These are phyloP conservation scores for Monopterus albus DNA, from an alignment of 2,113 vertebrate species.

Conservation along the genomic window DNA sequence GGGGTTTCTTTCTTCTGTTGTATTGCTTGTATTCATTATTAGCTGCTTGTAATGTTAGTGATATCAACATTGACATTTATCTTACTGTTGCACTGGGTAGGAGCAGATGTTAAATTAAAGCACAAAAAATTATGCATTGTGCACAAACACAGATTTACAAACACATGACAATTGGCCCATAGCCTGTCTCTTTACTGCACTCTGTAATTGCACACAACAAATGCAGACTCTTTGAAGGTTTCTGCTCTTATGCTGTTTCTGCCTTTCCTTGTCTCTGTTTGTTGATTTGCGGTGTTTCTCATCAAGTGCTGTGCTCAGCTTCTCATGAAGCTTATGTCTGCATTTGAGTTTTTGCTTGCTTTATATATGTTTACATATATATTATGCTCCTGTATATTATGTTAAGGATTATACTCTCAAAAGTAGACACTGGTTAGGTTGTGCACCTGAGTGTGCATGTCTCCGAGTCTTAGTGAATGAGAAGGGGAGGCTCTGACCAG, in stretches of 20 bases:
- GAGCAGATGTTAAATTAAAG: slow-evolving; percentile 17
- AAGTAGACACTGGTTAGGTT: neutral
- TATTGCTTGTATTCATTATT: slow-evolving; percentile 2
- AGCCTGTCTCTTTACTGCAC: slow-evolving; percentile 40
- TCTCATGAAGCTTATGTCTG: neutral
- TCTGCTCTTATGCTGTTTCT: slow-evolving; percentile 31
- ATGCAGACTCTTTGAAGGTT: slow-evolving; percentile 61
- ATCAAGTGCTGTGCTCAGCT: slow-evolving; percentile 3
- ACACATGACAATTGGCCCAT: slow-evolving; percentile 14
- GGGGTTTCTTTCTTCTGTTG: neutral
- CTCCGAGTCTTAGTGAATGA: neutral
- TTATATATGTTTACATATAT: too few species aligned
- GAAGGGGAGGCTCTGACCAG: neutral
- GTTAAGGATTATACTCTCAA: neutral
- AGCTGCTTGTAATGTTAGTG: neutral
- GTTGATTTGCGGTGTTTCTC: slow-evolving; percentile 45
- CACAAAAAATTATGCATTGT: slow-evolving; percentile 10
- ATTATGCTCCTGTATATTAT: too few species aligned
- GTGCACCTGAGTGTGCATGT: neutral
- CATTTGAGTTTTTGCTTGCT: neutral
- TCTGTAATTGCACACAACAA: slow-evolving; percentile 60
- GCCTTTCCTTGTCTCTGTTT: slow-evolving; percentile 14
- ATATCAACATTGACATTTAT: neutral
- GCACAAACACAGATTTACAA: slow-evolving; percentile 10
- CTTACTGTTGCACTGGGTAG: neutral